Conservation (phyloP, 2,113 vertebrate genomes). For the Neodontobutis hainanensis region DNA sequence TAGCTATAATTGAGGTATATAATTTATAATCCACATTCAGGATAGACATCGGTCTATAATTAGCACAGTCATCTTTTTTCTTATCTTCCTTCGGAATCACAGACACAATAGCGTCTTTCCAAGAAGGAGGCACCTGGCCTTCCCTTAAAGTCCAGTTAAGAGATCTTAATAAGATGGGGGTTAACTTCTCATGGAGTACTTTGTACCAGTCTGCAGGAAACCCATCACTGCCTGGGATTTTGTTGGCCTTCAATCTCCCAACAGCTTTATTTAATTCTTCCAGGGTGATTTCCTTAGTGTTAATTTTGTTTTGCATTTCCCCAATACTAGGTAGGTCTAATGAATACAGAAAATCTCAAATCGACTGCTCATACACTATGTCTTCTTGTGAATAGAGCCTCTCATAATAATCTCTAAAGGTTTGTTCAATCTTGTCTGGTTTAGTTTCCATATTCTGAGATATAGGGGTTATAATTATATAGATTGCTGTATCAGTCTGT, state of each 20-base stretch:
- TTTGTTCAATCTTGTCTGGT: neutral
- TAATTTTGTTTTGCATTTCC: no score
- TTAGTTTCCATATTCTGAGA: neutral
- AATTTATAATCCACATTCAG: constrained; percentile 3
- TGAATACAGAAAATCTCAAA: no score
- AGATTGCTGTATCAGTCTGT: neutral
- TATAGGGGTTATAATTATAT: neutral
- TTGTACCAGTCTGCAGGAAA: no score
- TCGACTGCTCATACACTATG: no score
- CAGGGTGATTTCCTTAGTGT: no score
- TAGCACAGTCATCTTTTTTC: neutral
- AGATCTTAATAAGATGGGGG: no score
- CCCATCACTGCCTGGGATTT: no score
- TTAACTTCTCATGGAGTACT: no score
- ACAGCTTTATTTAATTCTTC: no score
- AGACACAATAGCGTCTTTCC: neutral
- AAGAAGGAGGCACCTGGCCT: neutral
- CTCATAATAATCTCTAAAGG: neutral
- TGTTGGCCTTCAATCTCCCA: no score
- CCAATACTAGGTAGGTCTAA: no score
- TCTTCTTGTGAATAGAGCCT: neutral
- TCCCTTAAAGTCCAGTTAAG: no score
- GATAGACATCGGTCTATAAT: constrained; percentile 2
- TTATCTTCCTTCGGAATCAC: neutral
- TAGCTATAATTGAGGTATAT: neutral